These are phyloP conservation scores for Trichechus manatus DNA, from an alignment of 2,113 vertebrate genomes.

Conservation along the genomic window DNA sequence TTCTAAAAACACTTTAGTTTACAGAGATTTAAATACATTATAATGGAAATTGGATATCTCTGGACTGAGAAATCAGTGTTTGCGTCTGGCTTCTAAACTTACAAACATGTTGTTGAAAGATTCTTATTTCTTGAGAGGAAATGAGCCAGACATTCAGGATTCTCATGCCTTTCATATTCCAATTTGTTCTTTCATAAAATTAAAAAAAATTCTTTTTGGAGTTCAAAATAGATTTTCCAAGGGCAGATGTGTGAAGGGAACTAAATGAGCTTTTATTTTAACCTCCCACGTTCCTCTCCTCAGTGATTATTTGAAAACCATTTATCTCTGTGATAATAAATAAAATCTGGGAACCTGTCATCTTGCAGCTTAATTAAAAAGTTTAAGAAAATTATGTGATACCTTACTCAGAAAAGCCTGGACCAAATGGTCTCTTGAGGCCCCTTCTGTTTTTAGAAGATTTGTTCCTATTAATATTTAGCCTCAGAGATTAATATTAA, in stretches of 20 bases:
- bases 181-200: slow-evolving; percentile 79
- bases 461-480: slow-evolving; percentile 41
- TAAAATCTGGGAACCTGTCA: slow-evolving; percentile 79
- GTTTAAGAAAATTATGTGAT: slow-evolving; percentile 73
- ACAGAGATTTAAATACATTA: slow-evolving; percentile 74
- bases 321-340: slow-evolving; percentile 76
- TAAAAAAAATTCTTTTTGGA: not conserved
- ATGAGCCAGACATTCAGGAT: slow-evolving; percentile 65
- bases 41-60: slow-evolving; percentile 70
- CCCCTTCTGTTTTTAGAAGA: not conserved
- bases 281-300: slow-evolving; percentile 71
- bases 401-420: slow-evolving; percentile 48
- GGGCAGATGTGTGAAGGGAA: slow-evolving; percentile 73
- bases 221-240: slow-evolving; percentile 73
- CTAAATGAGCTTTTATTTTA: slow-evolving; percentile 80
- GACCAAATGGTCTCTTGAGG: slow-evolving; percentile 55
- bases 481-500: slow-evolving; percentile 15
- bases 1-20: slow-evolving; percentile 73
- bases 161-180: slow-evolving; percentile 70
- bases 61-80: slow-evolving; percentile 74
- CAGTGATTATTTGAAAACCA: slow-evolving; percentile 78
- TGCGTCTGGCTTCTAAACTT: slow-evolving; percentile 68
- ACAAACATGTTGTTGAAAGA: slow-evolving; percentile 56
- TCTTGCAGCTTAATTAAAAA: slow-evolving; percentile 81
- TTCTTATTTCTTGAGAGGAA: slow-evolving; percentile 74